Percentiles rank a stretch among this genome's conserved stretches.
Conservation (phyloP, 2,113 vertebrate species). For the Notarius lentiginosus region DNA sequence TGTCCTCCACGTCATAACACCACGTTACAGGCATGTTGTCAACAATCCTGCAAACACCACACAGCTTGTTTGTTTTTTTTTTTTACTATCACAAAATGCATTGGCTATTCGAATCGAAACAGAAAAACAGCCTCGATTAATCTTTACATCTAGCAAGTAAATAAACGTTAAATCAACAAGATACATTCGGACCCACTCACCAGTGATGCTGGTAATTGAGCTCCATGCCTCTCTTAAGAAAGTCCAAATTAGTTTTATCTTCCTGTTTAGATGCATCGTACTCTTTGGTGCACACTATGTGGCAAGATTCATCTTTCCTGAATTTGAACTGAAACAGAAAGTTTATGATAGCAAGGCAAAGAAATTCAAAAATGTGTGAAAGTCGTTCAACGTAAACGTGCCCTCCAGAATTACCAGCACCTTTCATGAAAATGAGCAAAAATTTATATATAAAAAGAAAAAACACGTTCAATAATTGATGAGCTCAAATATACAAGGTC, state of each 20-base stretch:
- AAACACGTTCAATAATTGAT: neutral
- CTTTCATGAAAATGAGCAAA: neutral
- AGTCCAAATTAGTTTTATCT: conserved; percentile 66
- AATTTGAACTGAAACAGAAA: conserved; percentile 67
- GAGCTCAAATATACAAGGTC: neutral
- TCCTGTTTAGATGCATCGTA: conserved; percentile 59
- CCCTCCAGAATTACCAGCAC: neutral
- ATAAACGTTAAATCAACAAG: neutral
- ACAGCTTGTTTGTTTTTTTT: neutral
- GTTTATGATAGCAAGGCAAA: neutral
- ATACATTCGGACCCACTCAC: conserved; percentile 53
- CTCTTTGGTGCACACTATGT: conserved; percentile 62
- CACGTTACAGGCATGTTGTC: conserved; percentile 99
- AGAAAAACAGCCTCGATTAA: neutral
- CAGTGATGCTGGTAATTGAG: conserved; percentile 81
- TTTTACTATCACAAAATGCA: neutral
- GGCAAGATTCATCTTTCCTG: conserved; percentile 60
- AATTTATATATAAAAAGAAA: neutral
- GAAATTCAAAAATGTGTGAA: neutral
- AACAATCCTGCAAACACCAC: conserved; percentile 82
- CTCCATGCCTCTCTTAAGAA: conserved; percentile 78
- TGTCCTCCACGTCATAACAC: conserved; percentile 95
- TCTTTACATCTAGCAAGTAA: neutral
- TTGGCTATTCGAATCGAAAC: neutral
- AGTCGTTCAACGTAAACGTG: neutral